phyloP scores from a whole-genome alignment of 1,140 invertebrate genomes.

The Scaptomyza montana region DNA sequence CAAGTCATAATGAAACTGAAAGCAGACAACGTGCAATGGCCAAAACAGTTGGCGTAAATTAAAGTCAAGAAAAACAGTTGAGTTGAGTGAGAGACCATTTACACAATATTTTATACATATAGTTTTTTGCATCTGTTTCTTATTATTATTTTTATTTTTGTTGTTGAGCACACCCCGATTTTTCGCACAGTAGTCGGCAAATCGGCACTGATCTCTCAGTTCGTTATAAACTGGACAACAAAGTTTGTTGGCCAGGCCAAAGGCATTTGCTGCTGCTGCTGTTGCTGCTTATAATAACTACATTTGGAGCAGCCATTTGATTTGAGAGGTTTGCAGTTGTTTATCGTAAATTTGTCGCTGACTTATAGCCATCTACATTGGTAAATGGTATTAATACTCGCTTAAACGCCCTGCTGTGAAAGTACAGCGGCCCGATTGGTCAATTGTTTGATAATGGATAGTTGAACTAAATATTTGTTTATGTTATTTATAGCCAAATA shows the following conservation, averaged over 20 bases:
- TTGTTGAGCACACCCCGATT: constrained; percentile 35
- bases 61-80: constrained; percentile 45
- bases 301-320: constrained; percentile 22
- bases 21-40: constrained; percentile 52
- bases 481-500: background rate
- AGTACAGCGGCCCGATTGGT: background rate
- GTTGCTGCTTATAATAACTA: constrained; percentile 10
- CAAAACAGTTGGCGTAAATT: constrained; percentile 73
- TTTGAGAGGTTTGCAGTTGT: background rate
- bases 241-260: constrained; percentile 8
- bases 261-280: constrained; percentile 2
- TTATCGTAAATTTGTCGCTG: constrained; percentile 42
- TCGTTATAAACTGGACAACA: constrained; percentile 19
- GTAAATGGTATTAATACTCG: constrained; percentile 40
- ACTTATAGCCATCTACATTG: constrained; percentile 38
- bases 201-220: constrained; percentile 33
- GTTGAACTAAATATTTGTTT: background rate
- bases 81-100: constrained; percentile 39
- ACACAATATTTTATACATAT: constrained; percentile 25
- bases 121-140: constrained; percentile 26
- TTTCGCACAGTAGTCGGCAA: constrained; percentile 42
- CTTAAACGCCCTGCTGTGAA: constrained; percentile 23
- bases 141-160: constrained; percentile 1
- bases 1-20: constrained; percentile 74
- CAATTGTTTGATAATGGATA: background rate